Evolutionary conservation across 2,888 invertebrate species (phyloP).

Genomic region (Sinhomidia bicolor): DNA sequence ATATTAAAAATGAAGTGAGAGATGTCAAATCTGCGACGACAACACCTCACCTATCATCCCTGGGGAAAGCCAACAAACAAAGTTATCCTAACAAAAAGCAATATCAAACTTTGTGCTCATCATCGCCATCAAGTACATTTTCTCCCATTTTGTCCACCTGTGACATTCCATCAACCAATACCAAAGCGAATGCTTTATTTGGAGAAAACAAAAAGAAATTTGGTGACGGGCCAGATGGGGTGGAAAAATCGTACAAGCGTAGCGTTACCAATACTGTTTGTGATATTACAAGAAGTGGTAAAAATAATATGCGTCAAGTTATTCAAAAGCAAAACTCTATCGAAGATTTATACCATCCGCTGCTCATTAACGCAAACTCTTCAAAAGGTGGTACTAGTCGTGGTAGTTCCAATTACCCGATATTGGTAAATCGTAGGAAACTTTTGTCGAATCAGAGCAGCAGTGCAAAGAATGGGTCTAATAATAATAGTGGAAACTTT

Average conservation of each 20-base stretch:
- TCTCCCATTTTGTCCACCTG: slow-evolving; percentile 59
- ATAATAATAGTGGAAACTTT: slow-evolving; percentile 54
- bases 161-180: slow-evolving; percentile 1
- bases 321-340: slow-evolving; percentile 37
- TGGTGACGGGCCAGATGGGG: not conserved
- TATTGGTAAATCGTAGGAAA: not conserved
- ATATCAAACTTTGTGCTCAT: slow-evolving; percentile 14
- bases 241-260: not conserved
- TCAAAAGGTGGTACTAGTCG: not conserved
- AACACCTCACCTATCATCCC: not conserved
- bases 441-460: slow-evolving; percentile 14
- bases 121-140: slow-evolving; percentile 50
- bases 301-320: not conserved
- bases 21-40: too few species aligned
- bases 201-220: not conserved
- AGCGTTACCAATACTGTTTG: not conserved
- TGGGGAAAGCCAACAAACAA: not conserved
- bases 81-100: slow-evolving; percentile 30
- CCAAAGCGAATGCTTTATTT: not conserved
- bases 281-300: not conserved
- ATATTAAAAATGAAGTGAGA: slow-evolving; percentile 48
- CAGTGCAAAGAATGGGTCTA: slow-evolving; percentile 27
- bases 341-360: slow-evolving; percentile 59
- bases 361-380: slow-evolving; percentile 39
- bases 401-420: not conserved